Evolutionary conservation across 2,888 invertebrate species (phyloP).

Genomic region (Oscheius sp.): DNA sequence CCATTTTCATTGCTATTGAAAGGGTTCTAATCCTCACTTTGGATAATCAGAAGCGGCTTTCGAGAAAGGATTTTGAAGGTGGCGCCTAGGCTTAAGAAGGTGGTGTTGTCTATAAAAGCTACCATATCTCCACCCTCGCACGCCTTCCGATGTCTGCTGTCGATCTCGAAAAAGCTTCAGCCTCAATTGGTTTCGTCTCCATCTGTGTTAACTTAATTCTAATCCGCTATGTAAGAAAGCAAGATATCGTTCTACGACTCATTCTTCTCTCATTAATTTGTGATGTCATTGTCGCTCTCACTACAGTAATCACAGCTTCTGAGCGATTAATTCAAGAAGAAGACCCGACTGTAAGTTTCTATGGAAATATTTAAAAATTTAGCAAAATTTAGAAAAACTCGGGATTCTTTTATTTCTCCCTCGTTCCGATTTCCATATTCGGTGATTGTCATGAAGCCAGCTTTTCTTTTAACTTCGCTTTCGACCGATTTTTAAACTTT

Average conservation of each 20-base stretch:
- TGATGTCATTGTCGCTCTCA: not conserved
- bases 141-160: not conserved
- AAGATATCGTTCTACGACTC: not conserved
- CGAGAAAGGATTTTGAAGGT: slow-evolving; percentile 1
- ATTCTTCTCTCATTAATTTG: not conserved
- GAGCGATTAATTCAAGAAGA: not conserved
- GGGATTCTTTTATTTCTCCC: not conserved
- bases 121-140: not conserved
- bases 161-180: not conserved
- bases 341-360: not conserved
- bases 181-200: not conserved
- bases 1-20: too few species aligned
- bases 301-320: not conserved
- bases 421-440: slow-evolving; percentile 1
- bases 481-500: slow-evolving; percentile 15
- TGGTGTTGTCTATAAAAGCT: slow-evolving; percentile 9
- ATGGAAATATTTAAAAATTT: too few species aligned
- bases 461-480: slow-evolving; percentile 1
- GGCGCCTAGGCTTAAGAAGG: not conserved
- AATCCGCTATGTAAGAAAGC: not conserved
- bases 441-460: not conserved
- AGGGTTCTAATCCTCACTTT: too few species aligned
- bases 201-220: not conserved
- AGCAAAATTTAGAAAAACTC: too few species aligned
- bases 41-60: not conserved